Evolutionary conservation across 2,113 vertebrate species (phyloP).

Genomic region (Amphiprion ocellaris): DNA sequence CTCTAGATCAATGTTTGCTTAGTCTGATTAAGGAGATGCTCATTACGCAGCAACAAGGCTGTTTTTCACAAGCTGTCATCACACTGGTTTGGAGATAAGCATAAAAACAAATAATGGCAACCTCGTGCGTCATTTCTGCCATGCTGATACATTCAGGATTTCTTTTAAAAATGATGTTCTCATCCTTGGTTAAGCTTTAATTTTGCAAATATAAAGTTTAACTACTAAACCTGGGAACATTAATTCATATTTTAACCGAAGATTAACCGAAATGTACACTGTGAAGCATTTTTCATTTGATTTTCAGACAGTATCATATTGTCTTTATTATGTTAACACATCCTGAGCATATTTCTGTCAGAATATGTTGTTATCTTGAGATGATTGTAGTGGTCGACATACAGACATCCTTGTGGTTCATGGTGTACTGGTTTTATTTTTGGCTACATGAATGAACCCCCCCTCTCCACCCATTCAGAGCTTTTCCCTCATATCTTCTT

Average conservation of each 20-base stretch:
- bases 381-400: slow-evolving; percentile 16
- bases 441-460: slow-evolving; percentile 67
- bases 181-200: background rate
- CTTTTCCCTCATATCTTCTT: slow-evolving; percentile 70
- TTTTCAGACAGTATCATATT: background rate
- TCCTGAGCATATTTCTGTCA: background rate
- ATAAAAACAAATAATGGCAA: too few relatives aligned
- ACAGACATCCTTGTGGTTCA: slow-evolving; percentile 39
- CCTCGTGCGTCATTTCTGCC: too few relatives aligned
- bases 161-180: background rate
- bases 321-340: background rate
- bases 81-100: too few relatives aligned
- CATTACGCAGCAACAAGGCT: background rate
- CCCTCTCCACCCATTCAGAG: slow-evolving; percentile 53
- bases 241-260: too few relatives aligned
- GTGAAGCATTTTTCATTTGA: background rate
- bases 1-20: background rate
- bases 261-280: background rate
- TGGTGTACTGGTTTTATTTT: slow-evolving; percentile 65
- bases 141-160: too few relatives aligned
- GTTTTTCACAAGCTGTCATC: too few relatives aligned
- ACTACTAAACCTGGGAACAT: background rate
- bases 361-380: slow-evolving; percentile 3
- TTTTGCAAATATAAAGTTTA: background rate
- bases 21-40: background rate